Base-by-base conservation (phyloP, 2,797 vertebrate genomes). In the Acipenser oxyrinchus region DNA sequence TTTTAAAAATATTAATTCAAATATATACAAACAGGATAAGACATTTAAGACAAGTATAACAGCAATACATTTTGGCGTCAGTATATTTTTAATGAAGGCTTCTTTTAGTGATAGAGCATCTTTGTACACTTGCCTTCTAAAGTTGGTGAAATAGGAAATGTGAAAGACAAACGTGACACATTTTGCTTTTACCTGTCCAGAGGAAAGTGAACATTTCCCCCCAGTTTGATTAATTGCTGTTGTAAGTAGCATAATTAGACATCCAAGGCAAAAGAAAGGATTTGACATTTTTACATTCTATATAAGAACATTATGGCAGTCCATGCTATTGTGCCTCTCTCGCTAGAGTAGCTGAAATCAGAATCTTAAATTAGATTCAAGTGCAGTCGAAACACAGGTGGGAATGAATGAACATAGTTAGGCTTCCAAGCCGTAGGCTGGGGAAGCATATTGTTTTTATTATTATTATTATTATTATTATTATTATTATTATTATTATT, bases 11-110 rank as follows among this genome's bases (percentile, higher is more conserved):
- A 37, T 37, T 13, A 58, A 79, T 76, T 86, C 84, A 83, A 84
- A 86, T 86, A 83, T 86, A 73, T 76, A 77, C 66, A 82, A 86
- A 86, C 81, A 67, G 85, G 82, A 81, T 79, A 77, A 82, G 85
- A 86, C 85, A 84, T 79, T 85, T 83, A 83, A 80, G 87, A 89
- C 85, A 86, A 88, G 83, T 86, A 88, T 85, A 86, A 87, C 83
- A 81, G 79, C 84, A 86, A 89, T 89, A 87, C 83, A 86, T 90
- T 84, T 86, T 74, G 79, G 76, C 69, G 87, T 86, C 87, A 82
- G 78, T 77, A 81, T 83, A 74, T 82, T 86, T 89, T 86, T 87
- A 85, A 85, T 75, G 68, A 69, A 71, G 75, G 70, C 62, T 69
- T 77, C 78, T 66, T 76, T 81, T 85, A 82, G 75, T 82, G 84